Evolutionary conservation across 1,140 invertebrate species (phyloP), one percentile per base, ranked within the genome.

Genomic region (Ceratitis capitata): DNA sequence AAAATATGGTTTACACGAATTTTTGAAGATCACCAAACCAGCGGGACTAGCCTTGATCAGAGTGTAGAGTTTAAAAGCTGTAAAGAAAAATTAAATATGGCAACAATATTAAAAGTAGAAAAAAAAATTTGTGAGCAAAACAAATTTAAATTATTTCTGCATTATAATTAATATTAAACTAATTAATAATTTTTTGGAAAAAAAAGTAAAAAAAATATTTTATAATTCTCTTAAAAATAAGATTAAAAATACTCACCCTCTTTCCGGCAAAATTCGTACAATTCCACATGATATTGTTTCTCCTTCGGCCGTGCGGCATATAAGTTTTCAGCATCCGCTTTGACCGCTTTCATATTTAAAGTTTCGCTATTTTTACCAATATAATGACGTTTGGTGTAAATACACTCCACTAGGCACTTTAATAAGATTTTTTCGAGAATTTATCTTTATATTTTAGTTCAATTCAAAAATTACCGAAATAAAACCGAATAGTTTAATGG

Each of bases 321-420:
- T 1, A 61, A 45, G 0, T 83, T 87, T 14, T 89, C 88, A 0
- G 88, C 89, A 39, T 90, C 86, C 12, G 88, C 19, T 29, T 87
- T 88, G 2, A 90, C 89, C 88, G 89, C 89, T 32, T 90, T 90
- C 89, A 90, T 90, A 19, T 90, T 89, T 7, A 90, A 88, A 1
- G 84, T 86, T 9, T 90, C 88, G 4, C 1, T 2, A 42, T 86
- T 86, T 58, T 90, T 90, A 0, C 87, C 87, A 0, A 90, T 87
- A 23, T 90, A 90, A 29, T 90, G 90, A 61, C 86, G 88, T 10
- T 88, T 88, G 85, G 89, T 90, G 26, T 89, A 90, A 3, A 88
- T 0, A 3, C 89, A 90, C 87, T 90, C 89, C 1, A 90, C 86
- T 10, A 90, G 87, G 29, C 89, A 90, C 89, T 90, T 7, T n/a